Evolutionary conservation across 2,113 vertebrate species (phyloP), one percentile per base, ranked within the genome.

Genomic region (Triplophysa dalaica): DNA sequence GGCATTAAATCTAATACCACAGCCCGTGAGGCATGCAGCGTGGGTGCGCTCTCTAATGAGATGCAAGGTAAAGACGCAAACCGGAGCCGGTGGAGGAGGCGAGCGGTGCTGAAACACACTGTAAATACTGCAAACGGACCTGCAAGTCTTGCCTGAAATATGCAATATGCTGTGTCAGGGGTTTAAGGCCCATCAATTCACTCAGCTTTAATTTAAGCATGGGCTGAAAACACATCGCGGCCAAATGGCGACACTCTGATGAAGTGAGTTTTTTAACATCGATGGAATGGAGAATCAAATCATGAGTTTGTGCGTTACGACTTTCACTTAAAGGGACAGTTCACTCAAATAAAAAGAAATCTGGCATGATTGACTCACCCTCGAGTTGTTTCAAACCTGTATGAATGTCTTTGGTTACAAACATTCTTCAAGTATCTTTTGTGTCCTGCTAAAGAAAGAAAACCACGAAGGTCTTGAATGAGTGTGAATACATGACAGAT

Each of bases 161-260:
- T 73, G 70, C 76, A 77, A 80, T 73, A 73, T 85, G 84, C 85
- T 83, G 84, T 52, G 75, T 85, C 84, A 85, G 81, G 73, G 45
- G 22, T 75, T 72, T 79, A 80, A 82, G 78, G 67, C 68, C 75
- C 70, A 85, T 85, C 79, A 87, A 84, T 85, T 86, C 67, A 83
- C 81, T 85, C 62, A 43, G 68, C 38, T 80, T 81, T 81, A 69
- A 84, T 85, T 83, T 83, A 61, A 83, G 84, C 50, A n/a, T 50
- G 70, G 65, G 63, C 61, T 48, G 45, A 54, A 64, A 73, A 77
- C 29, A 58, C 22, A 26, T 21, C 41, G 11, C 10, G 38, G 70
- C 65, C 63, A 77, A 76, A 75, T 29, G 60, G 48, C 63, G 54
- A 80, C 81, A 75, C 26, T 22, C 69, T 68, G 77, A 83, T 79